Conservation (phyloP, 92 coral and sea anemone genomes). For the Zoanthus sansibaricus region DNA sequence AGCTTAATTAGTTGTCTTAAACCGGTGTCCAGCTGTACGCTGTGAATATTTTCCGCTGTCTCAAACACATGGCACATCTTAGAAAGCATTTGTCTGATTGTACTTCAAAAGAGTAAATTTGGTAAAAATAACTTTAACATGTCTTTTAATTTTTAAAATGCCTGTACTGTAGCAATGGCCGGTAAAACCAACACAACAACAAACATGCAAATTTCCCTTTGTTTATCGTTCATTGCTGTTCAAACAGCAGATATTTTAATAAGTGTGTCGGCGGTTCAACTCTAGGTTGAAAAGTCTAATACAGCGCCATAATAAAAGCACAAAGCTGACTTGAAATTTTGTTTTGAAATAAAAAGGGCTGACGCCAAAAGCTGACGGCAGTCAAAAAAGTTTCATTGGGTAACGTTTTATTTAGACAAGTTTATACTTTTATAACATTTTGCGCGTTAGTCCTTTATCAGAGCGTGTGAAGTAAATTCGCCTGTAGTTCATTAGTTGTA, state of each 20-base stretch:
- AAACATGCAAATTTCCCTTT: not conserved
- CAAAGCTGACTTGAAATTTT: not conserved
- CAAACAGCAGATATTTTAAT: not conserved
- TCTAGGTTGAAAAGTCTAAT: too few species aligned
- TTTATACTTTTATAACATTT: not conserved
- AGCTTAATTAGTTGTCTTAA: constrained; percentile 48
- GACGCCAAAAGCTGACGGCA: not conserved
- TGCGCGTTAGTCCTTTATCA: not conserved
- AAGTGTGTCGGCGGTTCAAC: too few species aligned
- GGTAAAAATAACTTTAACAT: too few species aligned
- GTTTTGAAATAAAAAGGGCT: not conserved
- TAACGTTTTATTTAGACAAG: too few species aligned
- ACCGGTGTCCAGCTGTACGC: not conserved
- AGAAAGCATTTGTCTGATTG: not conserved
- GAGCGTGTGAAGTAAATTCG: too few species aligned
- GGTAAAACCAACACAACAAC: not conserved
- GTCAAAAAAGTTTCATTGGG: not conserved
- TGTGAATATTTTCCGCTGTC: not conserved
- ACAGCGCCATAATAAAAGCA: not conserved
- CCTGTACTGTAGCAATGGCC: not conserved
- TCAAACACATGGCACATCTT: not conserved
- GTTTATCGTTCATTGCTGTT: not conserved
- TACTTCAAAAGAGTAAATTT: not conserved
- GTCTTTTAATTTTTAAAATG: not conserved
- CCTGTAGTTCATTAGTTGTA: too few species aligned